Conservation (phyloP, 2,888 invertebrate species). For the Oligia strigilis region DNA sequence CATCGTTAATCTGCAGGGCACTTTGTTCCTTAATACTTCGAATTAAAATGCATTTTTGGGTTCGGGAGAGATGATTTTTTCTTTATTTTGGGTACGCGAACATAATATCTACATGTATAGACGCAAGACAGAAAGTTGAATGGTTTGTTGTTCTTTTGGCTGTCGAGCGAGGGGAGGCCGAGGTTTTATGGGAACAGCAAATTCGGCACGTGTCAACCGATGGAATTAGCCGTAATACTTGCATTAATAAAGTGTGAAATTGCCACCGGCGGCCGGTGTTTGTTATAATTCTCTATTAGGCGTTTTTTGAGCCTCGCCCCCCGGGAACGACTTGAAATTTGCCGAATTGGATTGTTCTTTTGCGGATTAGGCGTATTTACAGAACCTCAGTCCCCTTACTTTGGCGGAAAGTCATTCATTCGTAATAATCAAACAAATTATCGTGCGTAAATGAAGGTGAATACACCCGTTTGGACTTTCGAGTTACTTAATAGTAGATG, state of each 20-base stretch:
- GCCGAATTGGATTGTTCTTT: slow-evolving; percentile 77
- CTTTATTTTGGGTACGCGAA: slow-evolving; percentile 54
- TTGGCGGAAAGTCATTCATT: slow-evolving; percentile 32
- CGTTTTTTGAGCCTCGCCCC: slow-evolving; percentile 77
- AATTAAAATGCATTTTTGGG: slow-evolving; percentile 76
- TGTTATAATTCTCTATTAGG: slow-evolving; percentile 89
- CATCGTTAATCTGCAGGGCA: slow-evolving; percentile 61
- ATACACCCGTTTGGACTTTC: slow-evolving; percentile 57
- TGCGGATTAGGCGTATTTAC: slow-evolving; percentile 64
- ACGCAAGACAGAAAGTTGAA: slow-evolving; percentile 75
- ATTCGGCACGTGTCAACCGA: slow-evolving; percentile 89
- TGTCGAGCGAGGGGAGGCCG: slow-evolving; percentile 72
- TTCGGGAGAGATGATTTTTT: slow-evolving; percentile 50
- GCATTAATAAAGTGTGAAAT: slow-evolving; percentile 91
- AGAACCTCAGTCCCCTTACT: slow-evolving; percentile 28
- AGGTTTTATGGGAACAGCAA: slow-evolving; percentile 88
- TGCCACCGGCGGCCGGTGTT: slow-evolving; percentile 85
- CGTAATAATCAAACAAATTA: slow-evolving; percentile 52
- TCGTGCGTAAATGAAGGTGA: slow-evolving; percentile 60
- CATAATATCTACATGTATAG: slow-evolving; percentile 66
- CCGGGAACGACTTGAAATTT: slow-evolving; percentile 58
- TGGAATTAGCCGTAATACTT: slow-evolving; percentile 90
- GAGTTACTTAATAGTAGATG: slow-evolving; percentile 61
- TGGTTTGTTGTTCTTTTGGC: slow-evolving; percentile 68
- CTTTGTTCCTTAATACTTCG: slow-evolving; percentile 71